phyloP scores from a whole-genome alignment of 2,113 vertebrate genomes.

The Aptenodytes patagonicus region DNA sequence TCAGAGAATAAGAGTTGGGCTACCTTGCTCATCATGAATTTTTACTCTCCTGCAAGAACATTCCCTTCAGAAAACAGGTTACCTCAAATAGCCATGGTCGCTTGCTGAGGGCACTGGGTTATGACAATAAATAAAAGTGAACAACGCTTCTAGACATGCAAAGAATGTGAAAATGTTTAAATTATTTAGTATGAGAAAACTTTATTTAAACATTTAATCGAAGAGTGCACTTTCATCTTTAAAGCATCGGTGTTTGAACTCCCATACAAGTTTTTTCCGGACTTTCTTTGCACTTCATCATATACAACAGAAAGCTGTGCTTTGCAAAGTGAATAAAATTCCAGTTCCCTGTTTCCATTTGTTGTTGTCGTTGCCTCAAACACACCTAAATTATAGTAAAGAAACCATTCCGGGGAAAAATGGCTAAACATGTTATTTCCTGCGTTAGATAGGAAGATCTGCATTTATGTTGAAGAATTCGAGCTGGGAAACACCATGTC shows the following conservation, averaged over 20 bases:
- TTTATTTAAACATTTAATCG: conserved; percentile 71
- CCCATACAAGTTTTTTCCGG: conserved; percentile 51
- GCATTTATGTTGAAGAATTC: background rate
- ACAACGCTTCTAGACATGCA: conserved; percentile 82
- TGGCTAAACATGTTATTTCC: background rate
- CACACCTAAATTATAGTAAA: background rate
- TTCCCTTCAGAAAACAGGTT: conserved; percentile 63
- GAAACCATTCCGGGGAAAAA: background rate
- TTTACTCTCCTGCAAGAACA: conserved; percentile 40
- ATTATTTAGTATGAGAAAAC: conserved; percentile 73
- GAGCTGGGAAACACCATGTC: background rate
- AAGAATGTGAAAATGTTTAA: conserved; percentile 87
- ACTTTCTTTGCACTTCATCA: conserved; percentile 23
- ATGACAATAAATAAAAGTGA: conserved; percentile 88
- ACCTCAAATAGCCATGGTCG: conserved; percentile 79
- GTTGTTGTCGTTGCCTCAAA: background rate
- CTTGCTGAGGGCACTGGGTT: conserved; percentile 82
- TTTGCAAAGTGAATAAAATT: background rate
- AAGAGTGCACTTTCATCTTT: conserved; percentile 68
- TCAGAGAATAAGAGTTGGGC: background rate
- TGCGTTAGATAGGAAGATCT: background rate
- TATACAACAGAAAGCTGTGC: background rate
- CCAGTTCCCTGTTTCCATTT: background rate
- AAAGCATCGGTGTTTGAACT: conserved; percentile 50
- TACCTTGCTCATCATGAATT: background rate